Evolutionary conservation across 1,140 invertebrate genomes (phyloP).

Genomic region (Drosophila takahashii): DNA sequence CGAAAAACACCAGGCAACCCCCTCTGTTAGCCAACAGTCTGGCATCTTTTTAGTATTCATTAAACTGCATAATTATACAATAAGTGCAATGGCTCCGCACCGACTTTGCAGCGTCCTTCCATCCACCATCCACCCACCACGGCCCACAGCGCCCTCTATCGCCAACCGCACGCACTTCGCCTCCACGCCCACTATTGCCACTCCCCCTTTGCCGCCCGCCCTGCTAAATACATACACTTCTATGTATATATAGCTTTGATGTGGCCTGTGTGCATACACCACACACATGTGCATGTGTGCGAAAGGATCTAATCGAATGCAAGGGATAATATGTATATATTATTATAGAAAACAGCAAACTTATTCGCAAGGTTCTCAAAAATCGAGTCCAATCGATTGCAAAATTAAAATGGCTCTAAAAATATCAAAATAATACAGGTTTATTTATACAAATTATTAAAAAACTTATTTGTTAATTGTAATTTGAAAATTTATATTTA

Average conservation of each 20-base stretch:
- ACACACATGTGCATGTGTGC: slow-evolving; percentile 24
- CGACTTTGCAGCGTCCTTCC: slow-evolving; percentile 39
- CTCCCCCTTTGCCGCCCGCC: neutral
- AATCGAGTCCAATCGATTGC: neutral
- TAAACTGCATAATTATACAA: slow-evolving; percentile 83
- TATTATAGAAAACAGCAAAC: slow-evolving; percentile 1
- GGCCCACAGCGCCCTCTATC: neutral
- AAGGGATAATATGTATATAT: slow-evolving; percentile 12
- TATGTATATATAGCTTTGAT: slow-evolving; percentile 24
- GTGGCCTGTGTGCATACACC: slow-evolving; percentile 19
- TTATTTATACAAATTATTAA: neutral
- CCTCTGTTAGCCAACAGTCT: neutral
- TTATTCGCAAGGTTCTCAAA: neutral
- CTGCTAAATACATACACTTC: slow-evolving; percentile 12
- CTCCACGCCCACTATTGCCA: neutral
- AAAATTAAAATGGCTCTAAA: neutral
- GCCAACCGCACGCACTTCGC: slow-evolving; percentile 5
- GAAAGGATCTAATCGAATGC: slow-evolving; percentile 33
- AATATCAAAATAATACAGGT: neutral
- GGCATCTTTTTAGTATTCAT: slow-evolving; percentile 78
- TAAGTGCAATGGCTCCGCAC: slow-evolving; percentile 75
- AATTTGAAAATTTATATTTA: too few relatives aligned
- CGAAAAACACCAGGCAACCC: slow-evolving; percentile 8
- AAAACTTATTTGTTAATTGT: too few relatives aligned
- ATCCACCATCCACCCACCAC: neutral